These are phyloP conservation scores for Rhagophthalmus giganteus DNA, from an alignment of 2,888 invertebrate genomes.

Conservation along the genomic window DNA sequence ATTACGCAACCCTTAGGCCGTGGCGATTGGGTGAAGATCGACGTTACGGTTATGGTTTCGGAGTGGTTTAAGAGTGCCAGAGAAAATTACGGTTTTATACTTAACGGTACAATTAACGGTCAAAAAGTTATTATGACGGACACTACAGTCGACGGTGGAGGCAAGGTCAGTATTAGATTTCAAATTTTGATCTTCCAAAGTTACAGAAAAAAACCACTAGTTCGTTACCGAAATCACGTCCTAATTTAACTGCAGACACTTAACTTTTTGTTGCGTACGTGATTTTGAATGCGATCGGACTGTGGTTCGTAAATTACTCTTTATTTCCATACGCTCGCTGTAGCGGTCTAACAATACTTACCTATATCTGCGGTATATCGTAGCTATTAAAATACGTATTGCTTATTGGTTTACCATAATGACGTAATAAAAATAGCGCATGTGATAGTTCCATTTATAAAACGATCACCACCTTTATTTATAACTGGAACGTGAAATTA, in stretches of 20 bases:
- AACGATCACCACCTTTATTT: not conserved
- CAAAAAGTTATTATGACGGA: conserved; percentile 67
- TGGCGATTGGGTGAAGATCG: conserved; percentile 75
- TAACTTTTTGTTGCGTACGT: conserved; percentile 5
- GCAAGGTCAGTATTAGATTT: conserved; percentile 43
- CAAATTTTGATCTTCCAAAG: conserved; percentile 1
- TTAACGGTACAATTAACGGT: conserved; percentile 68
- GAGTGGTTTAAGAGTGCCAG: conserved; percentile 77
- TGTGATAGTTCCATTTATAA: conserved; percentile 1
- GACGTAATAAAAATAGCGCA: conserved; percentile 3
- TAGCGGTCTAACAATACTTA: not conserved
- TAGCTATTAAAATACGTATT: conserved; percentile 3
- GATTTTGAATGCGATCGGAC: not conserved
- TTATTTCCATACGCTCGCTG: not conserved
- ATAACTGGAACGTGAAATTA: conserved; percentile 8
- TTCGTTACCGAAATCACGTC: not conserved
- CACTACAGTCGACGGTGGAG: conserved; percentile 60
- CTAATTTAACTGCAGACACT: not conserved
- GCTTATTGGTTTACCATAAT: conserved; percentile 5
- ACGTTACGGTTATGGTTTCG: conserved; percentile 72
- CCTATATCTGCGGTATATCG: conserved; percentile 2
- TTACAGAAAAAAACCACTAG: not conserved
- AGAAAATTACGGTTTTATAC: conserved; percentile 75
- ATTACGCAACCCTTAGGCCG: conserved; percentile 60
- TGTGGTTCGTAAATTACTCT: not conserved